These are phyloP conservation scores for Drosophila anceps DNA, from an alignment of 2,888 invertebrate species.

Conservation along the genomic window DNA sequence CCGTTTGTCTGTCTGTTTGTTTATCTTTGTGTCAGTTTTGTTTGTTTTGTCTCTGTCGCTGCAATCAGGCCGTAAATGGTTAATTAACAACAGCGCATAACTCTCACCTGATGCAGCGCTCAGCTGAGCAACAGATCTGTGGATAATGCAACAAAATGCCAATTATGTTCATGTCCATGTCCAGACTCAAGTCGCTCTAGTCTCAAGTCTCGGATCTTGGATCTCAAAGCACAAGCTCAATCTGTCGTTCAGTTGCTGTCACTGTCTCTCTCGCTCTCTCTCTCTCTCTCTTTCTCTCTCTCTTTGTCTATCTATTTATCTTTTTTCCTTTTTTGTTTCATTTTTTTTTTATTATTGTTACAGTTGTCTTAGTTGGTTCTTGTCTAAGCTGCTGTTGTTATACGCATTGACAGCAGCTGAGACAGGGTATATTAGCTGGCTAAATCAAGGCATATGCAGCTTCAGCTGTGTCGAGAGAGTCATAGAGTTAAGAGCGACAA, in stretches of 20 bases:
- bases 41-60: constrained; percentile 30
- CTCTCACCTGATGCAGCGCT: constrained; percentile 68
- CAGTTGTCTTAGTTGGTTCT: constrained; percentile 22
- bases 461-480: too few relatives aligned
- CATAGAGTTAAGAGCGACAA: background rate
- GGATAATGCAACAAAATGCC: constrained; percentile 65
- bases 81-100: constrained; percentile 79
- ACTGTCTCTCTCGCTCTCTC: constrained; percentile 7
- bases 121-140: constrained; percentile 16
- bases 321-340: constrained; percentile 4
- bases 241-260: constrained; percentile 43
- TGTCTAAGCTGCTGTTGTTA: constrained; percentile 20
- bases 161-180: constrained; percentile 72
- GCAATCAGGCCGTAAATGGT: constrained; percentile 77
- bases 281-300: constrained; percentile 4
- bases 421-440: background rate
- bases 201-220: constrained; percentile 44
- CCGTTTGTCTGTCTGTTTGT: constrained; percentile 3
- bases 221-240: constrained; percentile 43
- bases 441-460: background rate
- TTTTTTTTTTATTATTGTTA: constrained; percentile 27
- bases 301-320: background rate
- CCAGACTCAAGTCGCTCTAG: constrained; percentile 32
- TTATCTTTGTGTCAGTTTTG: constrained; percentile 5
- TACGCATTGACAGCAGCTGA: background rate